A percentile compares a stretch with the other conserved stretches of the same genome.
These are phyloP conservation scores for Illadopsis cleaveri DNA, from an alignment of 2,113 vertebrate species.

Conservation along the genomic window DNA sequence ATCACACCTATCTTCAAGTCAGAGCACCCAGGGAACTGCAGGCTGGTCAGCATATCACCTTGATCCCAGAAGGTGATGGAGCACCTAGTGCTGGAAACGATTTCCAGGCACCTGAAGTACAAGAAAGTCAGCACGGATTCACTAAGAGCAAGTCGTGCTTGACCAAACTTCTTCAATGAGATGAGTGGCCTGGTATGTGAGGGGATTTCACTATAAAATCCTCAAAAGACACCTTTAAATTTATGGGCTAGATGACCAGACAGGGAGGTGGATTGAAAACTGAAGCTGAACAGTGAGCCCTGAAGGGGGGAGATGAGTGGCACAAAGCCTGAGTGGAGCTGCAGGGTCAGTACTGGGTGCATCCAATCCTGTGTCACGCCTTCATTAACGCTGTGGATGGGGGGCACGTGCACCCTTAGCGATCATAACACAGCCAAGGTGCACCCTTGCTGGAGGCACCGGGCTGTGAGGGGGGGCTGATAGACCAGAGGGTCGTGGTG, in stretches of 20 bases:
- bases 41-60: neutral
- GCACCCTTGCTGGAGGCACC: neutral
- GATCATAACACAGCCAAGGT: neutral
- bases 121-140: neutral
- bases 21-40: neutral
- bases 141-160: neutral
- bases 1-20: neutral
- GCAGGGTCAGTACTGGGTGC: rapidly evolving
- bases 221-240: neutral
- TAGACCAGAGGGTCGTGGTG: rapidly evolving
- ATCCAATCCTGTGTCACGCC: rapidly evolving
- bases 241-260: neutral
- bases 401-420: neutral
- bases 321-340: neutral
- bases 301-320: neutral
- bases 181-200: neutral
- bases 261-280: neutral
- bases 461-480: rapidly evolving
- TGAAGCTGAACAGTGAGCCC: neutral
- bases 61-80: neutral
- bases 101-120: neutral
- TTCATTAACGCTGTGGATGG: rapidly evolving
- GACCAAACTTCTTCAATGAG: neutral
- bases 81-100: neutral
- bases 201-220: neutral